Base-by-base conservation (phyloP, 2,888 invertebrate genomes). In the Sinelater perroti region DNA sequence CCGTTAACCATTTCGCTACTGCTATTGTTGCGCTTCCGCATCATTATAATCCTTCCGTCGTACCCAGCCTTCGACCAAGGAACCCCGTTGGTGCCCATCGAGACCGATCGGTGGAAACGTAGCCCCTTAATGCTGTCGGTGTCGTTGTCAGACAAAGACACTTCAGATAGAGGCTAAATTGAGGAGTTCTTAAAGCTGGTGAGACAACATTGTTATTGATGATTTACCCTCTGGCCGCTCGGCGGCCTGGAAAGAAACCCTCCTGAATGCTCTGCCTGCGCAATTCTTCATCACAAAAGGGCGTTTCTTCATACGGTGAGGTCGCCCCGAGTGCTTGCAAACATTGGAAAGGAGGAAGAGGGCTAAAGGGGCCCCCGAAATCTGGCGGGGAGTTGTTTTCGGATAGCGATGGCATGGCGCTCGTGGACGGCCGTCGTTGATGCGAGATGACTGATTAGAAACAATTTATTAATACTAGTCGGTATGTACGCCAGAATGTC, bases 31-130 rank as follows among this genome's bases (percentile, higher is more conserved):
- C 88, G 78, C 61, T 87, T 83, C 10, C 88, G 79, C 76, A 86
- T 82, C 79, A 85, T 83, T 33, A 84, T 79, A 30, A 85, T 78
- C 45, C 85, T 75, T 2, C 83, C 82, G 59, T 85, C 85, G 45
- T 81, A 80, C 13, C 83, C 84, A 52, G 82, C 83, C 77, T 76
- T 84, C 49, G 76, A 84, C 83, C 77, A 86, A 0, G 85, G 83
- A 2, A 83, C 84, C 1, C 86, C 85, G 59, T 81, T 81, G 6
- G 85, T 85, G 6, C 93, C 93, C 90, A 94, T 93, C 0, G 94
- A 94, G 61, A 93, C 89, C 1, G 93, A 94, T 66, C 94, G 85
- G 70, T 92, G 93, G 64, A 94, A 92, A 46, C 87, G 82, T 8
- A 86, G 80, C 52, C 83, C 82, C 67, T 81, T 82, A 7, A 76